Percentiles rank a stretch among this genome's conserved stretches.
phyloP scores from a whole-genome alignment of 2,797 vertebrate genomes.

The Amphiprion clarkii region DNA sequence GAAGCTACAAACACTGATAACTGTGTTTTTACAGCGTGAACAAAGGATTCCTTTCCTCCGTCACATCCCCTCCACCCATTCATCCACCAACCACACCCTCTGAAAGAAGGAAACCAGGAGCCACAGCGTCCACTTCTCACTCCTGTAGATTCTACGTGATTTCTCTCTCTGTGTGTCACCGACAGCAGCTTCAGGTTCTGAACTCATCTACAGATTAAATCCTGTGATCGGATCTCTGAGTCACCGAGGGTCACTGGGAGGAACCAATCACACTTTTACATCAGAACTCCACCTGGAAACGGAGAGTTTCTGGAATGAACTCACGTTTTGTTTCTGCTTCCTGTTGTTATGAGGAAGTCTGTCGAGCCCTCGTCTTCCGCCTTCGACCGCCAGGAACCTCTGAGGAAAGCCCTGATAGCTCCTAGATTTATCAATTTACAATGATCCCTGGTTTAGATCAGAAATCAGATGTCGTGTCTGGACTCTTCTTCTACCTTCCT shows the following conservation, averaged over 20 bases:
- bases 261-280: background rate
- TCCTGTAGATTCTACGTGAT: background rate
- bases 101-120: slow-evolving; percentile 27
- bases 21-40: slow-evolving; percentile 58
- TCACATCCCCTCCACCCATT: slow-evolving; percentile 61
- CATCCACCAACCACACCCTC: slow-evolving; percentile 48
- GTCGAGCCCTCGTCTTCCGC: slow-evolving; percentile 27
- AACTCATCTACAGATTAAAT: background rate
- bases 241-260: slow-evolving; percentile 39
- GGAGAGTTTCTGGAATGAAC: background rate
- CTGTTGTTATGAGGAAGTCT: slow-evolving; percentile 25
- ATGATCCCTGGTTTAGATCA: slow-evolving; percentile 20
- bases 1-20: slow-evolving; percentile 49
- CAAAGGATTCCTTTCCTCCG: slow-evolving; percentile 53
- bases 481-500: background rate
- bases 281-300: slow-evolving; percentile 36
- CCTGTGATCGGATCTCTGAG: slow-evolving; percentile 9
- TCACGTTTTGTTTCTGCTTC: slow-evolving; percentile 21
- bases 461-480: slow-evolving; percentile 18
- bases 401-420: background rate
- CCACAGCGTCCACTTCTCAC: slow-evolving; percentile 1
- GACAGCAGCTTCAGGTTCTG: no score
- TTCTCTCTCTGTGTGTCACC: background rate
- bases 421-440: background rate
- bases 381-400: slow-evolving; percentile 45